These are phyloP conservation scores for Trachemys scripta DNA, from an alignment of 2,113 vertebrate species.

Conservation along the genomic window DNA sequence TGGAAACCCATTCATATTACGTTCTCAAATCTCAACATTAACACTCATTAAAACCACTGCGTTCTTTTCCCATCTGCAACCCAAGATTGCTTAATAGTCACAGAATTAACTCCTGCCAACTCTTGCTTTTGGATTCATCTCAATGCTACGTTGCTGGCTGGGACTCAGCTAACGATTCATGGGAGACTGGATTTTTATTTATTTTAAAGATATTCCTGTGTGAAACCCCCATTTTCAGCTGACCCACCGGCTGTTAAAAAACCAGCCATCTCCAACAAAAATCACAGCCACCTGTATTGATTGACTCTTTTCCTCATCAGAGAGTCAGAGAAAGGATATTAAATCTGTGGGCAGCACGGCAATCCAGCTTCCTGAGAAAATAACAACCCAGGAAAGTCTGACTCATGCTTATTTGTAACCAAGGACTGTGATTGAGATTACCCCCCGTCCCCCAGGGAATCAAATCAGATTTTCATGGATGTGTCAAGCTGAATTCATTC, in stretches of 20 bases:
- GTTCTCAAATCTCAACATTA: neutral
- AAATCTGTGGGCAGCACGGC: conserved; percentile 22
- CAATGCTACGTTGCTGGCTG: fast-evolving
- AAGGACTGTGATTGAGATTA: conserved; percentile 64
- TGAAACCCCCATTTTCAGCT: neutral
- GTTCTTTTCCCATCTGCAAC: neutral
- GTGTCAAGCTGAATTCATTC: conserved; percentile 70
- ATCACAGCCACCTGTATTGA: neutral
- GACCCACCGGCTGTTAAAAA: neutral
- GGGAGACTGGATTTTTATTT: neutral
- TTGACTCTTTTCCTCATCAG: neutral
- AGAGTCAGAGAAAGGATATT: conserved; percentile 51
- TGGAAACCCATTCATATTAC: neutral
- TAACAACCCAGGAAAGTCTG: conserved; percentile 72
- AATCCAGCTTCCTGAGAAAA: conserved; percentile 66
- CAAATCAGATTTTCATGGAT: conserved; percentile 71
- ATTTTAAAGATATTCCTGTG: neutral
- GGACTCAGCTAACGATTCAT: neutral
- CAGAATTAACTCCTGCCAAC: neutral
- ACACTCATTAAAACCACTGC: neutral
- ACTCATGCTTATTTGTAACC: conserved; percentile 73
- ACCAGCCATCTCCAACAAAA: neutral
- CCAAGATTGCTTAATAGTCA: neutral
- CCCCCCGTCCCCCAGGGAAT: conserved; percentile 46
- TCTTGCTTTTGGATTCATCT: neutral